Base-by-base conservation (phyloP, 1,140 invertebrate species). In the Catajapyx aquilonaris region DNA sequence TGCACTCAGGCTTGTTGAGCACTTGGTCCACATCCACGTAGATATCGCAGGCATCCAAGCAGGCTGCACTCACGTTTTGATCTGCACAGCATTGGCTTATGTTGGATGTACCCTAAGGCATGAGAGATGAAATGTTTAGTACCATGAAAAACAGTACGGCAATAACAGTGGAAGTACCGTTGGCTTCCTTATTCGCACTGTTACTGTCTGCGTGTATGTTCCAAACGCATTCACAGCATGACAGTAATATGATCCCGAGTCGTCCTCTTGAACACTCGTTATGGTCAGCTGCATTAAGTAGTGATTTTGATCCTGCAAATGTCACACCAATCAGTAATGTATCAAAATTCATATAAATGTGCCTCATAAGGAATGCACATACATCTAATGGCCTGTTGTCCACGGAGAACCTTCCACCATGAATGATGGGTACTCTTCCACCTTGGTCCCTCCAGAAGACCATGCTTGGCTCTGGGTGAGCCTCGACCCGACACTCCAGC, bases 181-280 rank as follows among this genome's bases (percentile, higher is more conserved):
- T 34, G 65, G n/a, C n/a, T n/a, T 67, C 15, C 73, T 53, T 41
- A 77, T 65, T 31, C 73, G 52, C n/a, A 81, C 71, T 1, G 71
- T 75, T 0, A 79, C 72, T 0, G 72, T 68, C 33, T 70, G 64
- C 0, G 75, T 69, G 0, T 66, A 63, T 35, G 67, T 68, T 1
- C 79, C 78, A 43, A 79, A 77, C 0, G 74, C 68, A 52, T 84
- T 84, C 53, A 79, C 73, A 1, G 77, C 78, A 52, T 79, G 74
- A 42, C 78, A 84, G 55, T 68, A 81, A 52, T 81, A 84, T 34
- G 77, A 72, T 0, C 76, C 77, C 23, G 71, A 71, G 52, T 81
- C 76, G 23, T 62, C 53, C 36, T 72, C 68, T 15, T 64, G 56
- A 40, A 81, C 66, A 47, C 71, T 69, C 46, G 68, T 71, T 37